Base-by-base conservation (phyloP, 2,797 vertebrate genomes). In the Protonibea diacanthus region DNA sequence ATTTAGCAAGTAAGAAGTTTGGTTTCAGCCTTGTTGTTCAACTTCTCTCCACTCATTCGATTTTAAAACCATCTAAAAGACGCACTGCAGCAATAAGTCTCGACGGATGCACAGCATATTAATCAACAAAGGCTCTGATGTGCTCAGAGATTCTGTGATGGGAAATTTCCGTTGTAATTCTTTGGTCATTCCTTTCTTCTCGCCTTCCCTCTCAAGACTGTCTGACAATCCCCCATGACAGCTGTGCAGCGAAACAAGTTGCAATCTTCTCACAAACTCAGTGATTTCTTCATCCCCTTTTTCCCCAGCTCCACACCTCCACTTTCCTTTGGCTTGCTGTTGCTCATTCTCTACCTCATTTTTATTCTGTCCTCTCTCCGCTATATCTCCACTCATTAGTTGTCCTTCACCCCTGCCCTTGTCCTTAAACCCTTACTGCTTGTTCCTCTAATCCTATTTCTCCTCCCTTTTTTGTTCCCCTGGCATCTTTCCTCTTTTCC, bases 111-210 rank as follows among this genome's bases (percentile, higher is more conserved):
- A 38, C 42, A 9, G 73, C 81, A 66, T 86, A 86, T 85, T 86
- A 90, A 95, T 93, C 86, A 66, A 88, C 88, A 49, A 29, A n/a
- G 47, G n/a, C 83, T 87, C 77, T 86, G 76, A 84, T 85, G 86
- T 83, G 84, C 84, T 63, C 70, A 33, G 55, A 80, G 80, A 83
- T 61, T 66, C 75, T 83, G 71, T 77, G 78, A 71, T 62, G 81
- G 74, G 78, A 61, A 74, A 57, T 65, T 47, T 68, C 72, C 6
- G 6, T 33, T 53, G 58, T 80, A 72, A 66, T 42, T 60, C 59
- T 70, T 72, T 10, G 21, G 42, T 81, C 63, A 65, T 82, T 82
- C 42, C 17, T 72, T 70, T 86, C 69, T 74, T 83, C 67, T 75
- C 25, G 18, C 82, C 80, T 81, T 77, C 76, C 64, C 61, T 80